Evolutionary conservation across 2,113 vertebrate genomes (phyloP).

Genomic region (Toxostoma redivivum): DNA sequence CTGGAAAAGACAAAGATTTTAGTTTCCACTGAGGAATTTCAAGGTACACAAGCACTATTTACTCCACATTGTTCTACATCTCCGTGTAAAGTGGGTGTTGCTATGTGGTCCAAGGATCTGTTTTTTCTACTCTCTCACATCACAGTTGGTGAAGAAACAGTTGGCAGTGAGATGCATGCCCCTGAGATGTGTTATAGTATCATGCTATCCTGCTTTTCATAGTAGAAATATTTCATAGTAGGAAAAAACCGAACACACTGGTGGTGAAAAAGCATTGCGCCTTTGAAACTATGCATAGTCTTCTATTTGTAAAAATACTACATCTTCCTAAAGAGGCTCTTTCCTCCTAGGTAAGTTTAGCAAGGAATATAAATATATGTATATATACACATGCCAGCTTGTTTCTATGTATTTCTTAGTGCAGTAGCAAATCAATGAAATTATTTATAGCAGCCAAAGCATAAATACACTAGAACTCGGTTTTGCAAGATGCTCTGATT

Average conservation of each 20-base stretch:
- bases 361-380: background rate
- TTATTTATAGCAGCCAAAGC: background rate
- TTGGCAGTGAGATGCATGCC: background rate
- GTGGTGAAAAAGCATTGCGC: background rate
- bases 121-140: background rate
- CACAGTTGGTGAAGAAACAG: background rate
- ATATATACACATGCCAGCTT: background rate
- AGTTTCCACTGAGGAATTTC: background rate
- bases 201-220: background rate
- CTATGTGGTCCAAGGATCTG: background rate
- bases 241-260: background rate
- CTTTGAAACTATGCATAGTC: background rate
- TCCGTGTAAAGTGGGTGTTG: background rate
- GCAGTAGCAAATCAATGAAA: background rate
- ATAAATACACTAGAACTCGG: background rate
- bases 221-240: background rate
- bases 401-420: background rate
- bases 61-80: background rate
- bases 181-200: background rate
- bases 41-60: background rate
- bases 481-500: background rate
- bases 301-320: background rate
- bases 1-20: background rate
- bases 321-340: background rate
- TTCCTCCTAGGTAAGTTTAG: background rate